A percentile compares a stretch with the other conserved stretches of the same genome.
Conservation (phyloP, 1,140 invertebrate species). For the Dolichoris vasculosae region DNA sequence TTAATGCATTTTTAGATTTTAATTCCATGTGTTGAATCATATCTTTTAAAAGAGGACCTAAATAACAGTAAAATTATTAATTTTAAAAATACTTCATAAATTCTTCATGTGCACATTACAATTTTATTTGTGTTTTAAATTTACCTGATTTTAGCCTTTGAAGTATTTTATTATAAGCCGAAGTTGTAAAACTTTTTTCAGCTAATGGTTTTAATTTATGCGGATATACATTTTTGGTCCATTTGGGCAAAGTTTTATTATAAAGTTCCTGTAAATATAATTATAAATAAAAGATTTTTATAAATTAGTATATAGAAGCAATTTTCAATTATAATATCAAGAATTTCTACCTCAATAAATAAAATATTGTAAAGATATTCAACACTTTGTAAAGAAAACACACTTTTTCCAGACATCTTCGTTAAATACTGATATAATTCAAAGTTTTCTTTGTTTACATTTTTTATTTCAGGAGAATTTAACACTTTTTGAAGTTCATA, state of each 20-base stretch:
- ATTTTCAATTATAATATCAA: not conserved
- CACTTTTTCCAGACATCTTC: conserved; percentile 76
- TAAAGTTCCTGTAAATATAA: conserved; percentile 78
- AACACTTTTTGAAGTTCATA: conserved; percentile 76
- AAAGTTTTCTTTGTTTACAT: conserved; percentile 77
- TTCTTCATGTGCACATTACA: not conserved
- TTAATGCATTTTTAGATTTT: conserved; percentile 68
- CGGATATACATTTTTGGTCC: conserved; percentile 79
- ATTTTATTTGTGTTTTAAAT: conserved; percentile 22
- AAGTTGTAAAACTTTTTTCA: conserved; percentile 75
- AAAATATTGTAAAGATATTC: conserved; percentile 81
- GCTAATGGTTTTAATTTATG: conserved; percentile 75
- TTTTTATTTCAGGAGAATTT: conserved; percentile 76
- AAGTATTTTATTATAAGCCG: conserved; percentile 73
- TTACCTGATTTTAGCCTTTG: conserved; percentile 74
- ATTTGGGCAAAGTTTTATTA: conserved; percentile 83
- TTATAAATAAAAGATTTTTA: conserved; percentile 49
- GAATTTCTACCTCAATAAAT: conserved; percentile 78
- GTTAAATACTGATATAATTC: conserved; percentile 80
- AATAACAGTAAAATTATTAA: conserved; percentile 54
- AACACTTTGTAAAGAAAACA: conserved; percentile 75
- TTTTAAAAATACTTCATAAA: not conserved
- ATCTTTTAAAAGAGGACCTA: conserved; percentile 80
- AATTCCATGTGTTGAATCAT: conserved; percentile 78
- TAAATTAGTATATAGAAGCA: not conserved